phyloP scores from a whole-genome alignment of 2,888 invertebrate genomes.

The Disparrhopalites patrizii region DNA sequence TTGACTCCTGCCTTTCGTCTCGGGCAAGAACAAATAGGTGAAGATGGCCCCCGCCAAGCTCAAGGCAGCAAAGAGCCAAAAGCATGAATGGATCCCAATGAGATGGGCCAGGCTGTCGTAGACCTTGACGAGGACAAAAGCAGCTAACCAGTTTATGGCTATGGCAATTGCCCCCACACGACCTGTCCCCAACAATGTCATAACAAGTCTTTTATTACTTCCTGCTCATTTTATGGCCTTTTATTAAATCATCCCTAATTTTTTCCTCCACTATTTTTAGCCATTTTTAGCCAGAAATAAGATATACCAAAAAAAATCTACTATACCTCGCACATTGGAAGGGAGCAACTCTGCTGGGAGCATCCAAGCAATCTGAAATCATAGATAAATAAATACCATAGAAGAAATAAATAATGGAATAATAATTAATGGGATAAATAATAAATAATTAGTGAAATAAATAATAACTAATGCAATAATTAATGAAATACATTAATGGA shows the following conservation, averaged over 20 bases:
- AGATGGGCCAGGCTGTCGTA: slow-evolving; percentile 18
- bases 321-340: slow-evolving; percentile 3
- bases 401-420: not conserved
- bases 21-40: not conserved
- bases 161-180: slow-evolving; percentile 70
- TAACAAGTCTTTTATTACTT: too few species aligned
- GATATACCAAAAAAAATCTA: not conserved
- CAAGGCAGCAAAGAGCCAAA: slow-evolving; percentile 1
- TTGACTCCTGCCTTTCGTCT: slow-evolving; percentile 7
- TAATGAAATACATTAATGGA: too few species aligned
- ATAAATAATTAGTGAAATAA: not conserved
- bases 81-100: not conserved
- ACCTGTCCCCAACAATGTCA: too few species aligned
- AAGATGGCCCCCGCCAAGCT: not conserved
- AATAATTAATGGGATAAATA: too few species aligned
- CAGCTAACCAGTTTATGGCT: slow-evolving; percentile 69
- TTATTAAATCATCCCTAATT: too few species aligned
- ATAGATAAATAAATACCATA: not conserved
- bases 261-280: slow-evolving; percentile 85
- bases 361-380: slow-evolving; percentile 15
- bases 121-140: slow-evolving; percentile 56
- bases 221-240: too few species aligned
- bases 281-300: slow-evolving; percentile 66
- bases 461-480: not conserved
- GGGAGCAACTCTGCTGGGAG: slow-evolving; percentile 3